Evolutionary conservation across 2,888 invertebrate genomes (phyloP).

Genomic region (Belgica antarctica): DNA sequence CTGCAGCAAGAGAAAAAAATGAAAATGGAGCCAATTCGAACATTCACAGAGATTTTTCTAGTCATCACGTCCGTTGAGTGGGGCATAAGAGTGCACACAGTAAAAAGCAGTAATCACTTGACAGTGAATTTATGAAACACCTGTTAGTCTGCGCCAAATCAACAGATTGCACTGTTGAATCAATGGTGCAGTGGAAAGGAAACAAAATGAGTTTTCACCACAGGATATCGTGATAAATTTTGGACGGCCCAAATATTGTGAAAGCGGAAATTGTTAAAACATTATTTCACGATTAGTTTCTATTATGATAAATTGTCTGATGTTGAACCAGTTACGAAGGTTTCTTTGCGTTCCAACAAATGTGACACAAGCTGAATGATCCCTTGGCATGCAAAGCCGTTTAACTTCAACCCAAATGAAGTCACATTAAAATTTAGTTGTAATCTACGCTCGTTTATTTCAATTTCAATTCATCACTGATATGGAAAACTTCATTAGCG

Average conservation of each 20-base stretch:
- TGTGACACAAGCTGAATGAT: not conserved
- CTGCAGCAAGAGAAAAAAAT: not conserved
- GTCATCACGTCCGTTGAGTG: too few species aligned
- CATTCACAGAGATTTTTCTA: too few species aligned
- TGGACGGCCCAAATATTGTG: too few species aligned
- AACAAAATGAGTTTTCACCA: not conserved
- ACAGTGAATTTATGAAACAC: conserved; percentile 35
- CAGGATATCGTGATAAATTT: not conserved
- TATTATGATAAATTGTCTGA: too few species aligned
- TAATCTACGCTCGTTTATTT: conserved; percentile 35
- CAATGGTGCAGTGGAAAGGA: not conserved
- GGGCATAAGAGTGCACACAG: too few species aligned
- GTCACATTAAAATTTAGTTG: conserved; percentile 37
- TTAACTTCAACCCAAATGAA: conserved; percentile 10
- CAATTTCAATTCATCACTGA: conserved; percentile 21
- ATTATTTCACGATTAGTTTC: too few species aligned
- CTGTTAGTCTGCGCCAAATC: conserved; percentile 25
- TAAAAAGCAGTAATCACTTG: conserved; percentile 21
- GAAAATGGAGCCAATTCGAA: too few species aligned
- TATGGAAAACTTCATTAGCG: conserved; percentile 27
- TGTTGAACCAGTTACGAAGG: too few species aligned
- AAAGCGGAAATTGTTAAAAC: too few species aligned
- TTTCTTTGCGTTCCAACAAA: too few species aligned
- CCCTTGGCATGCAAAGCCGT: too few species aligned
- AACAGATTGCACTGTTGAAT: conserved; percentile 37